Percentiles rank a stretch among this genome's conserved stretches.
These are phyloP conservation scores for Triops longicaudatus DNA, from an alignment of 1,140 invertebrate genomes.

Conservation along the genomic window DNA sequence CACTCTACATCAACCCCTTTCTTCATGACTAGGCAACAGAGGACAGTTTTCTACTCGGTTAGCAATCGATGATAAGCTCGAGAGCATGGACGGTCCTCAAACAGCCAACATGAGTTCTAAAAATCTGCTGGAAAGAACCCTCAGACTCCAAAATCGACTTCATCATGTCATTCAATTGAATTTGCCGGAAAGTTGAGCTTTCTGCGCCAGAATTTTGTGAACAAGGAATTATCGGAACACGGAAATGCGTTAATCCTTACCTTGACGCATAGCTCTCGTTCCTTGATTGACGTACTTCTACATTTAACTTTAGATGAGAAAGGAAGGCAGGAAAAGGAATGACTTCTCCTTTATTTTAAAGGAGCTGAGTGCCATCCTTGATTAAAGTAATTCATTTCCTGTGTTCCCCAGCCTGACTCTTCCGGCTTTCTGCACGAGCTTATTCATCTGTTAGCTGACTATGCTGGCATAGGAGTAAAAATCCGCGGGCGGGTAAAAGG, in stretches of 20 bases:
- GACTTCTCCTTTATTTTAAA: background rate
- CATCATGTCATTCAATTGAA: background rate
- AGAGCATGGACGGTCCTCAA: slow-evolving; percentile 10
- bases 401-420: background rate
- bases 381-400: slow-evolving; percentile 13
- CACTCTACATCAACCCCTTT: background rate
- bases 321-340: background rate
- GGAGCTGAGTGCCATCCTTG: background rate
- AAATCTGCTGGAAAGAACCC: background rate
- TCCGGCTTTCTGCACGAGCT: slow-evolving; percentile 1
- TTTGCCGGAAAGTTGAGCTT: background rate
- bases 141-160: background rate
- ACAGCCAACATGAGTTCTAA: background rate
- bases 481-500: background rate
- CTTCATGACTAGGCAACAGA: background rate
- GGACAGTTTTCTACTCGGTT: slow-evolving; percentile 6
- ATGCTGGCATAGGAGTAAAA: background rate
- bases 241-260: background rate
- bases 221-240: background rate
- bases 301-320: background rate
- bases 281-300: too few species aligned
- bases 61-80: slow-evolving; percentile 8
- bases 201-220: background rate
- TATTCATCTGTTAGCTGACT: background rate
- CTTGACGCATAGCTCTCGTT: too few species aligned